These are phyloP conservation scores for Thaumetopoea pityocampa DNA, from an alignment of 1,140 invertebrate species.

Conservation along the genomic window DNA sequence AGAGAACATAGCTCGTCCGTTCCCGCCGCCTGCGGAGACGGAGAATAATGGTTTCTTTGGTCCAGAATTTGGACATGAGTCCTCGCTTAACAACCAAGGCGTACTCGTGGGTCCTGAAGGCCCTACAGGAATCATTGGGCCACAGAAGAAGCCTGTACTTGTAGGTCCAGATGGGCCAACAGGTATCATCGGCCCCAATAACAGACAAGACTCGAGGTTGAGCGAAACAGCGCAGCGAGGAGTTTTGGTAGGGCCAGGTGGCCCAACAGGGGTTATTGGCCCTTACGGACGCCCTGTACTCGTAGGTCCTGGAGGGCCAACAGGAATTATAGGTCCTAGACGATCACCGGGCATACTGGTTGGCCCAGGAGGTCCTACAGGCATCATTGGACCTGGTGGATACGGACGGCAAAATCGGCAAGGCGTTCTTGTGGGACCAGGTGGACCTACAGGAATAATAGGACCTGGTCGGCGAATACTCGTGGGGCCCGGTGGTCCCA, in stretches of 20 bases:
- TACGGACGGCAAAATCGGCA: neutral
- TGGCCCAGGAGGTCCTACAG: constrained; percentile 47
- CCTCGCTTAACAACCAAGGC: constrained; percentile 35
- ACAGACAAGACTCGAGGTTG: constrained; percentile 1
- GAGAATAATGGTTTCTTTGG: constrained; percentile 46
- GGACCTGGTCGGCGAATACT: constrained; percentile 43
- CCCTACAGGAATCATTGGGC: constrained; percentile 72
- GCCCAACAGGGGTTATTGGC: constrained; percentile 48
- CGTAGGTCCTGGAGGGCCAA: constrained; percentile 77
- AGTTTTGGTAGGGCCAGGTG: constrained; percentile 46
- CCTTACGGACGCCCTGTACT: constrained; percentile 36
- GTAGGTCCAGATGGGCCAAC: constrained; percentile 39
- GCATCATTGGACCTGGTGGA: constrained; percentile 5
- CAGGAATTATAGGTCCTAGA: constrained; percentile 67
- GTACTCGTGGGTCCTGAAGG: constrained; percentile 77
- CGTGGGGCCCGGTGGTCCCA: constrained; percentile 67
- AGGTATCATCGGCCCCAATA: constrained; percentile 42
- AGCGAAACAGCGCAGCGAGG: constrained; percentile 26
- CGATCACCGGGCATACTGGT: constrained; percentile 18
- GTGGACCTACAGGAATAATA: constrained; percentile 75
- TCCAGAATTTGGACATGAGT: constrained; percentile 11
- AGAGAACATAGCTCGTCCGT: constrained; percentile 31
- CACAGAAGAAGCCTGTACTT: constrained; percentile 26
- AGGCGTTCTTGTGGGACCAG: constrained; percentile 76
- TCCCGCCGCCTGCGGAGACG: constrained; percentile 28